Percentiles rank a stretch among this genome's conserved stretches.
phyloP scores from a whole-genome alignment of 64 coral and sea anemone genomes.

The Orbicella faveolata region DNA sequence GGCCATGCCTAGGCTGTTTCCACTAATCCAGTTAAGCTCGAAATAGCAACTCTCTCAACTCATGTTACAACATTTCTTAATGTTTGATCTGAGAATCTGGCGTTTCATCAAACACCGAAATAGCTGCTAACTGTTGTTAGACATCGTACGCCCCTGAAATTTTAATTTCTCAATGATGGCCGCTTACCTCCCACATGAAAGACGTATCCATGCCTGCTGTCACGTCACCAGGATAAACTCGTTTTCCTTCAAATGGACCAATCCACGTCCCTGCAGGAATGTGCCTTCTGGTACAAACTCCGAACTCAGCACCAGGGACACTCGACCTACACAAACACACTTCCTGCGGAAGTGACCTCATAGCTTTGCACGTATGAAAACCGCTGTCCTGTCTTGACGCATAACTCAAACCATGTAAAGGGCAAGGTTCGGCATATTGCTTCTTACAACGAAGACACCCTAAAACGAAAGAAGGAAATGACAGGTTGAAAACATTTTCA shows the following conservation, averaged over 20 bases:
- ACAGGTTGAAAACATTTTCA: neutral
- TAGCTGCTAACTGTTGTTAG: too few relatives aligned
- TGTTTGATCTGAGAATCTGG: neutral
- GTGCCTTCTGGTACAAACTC: slow-evolving; percentile 45
- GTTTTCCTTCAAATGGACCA: slow-evolving; percentile 60
- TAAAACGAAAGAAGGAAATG: neutral
- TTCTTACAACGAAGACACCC: neutral
- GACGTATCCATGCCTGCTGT: neutral
- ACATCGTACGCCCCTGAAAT: neutral
- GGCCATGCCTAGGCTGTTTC: too few relatives aligned
- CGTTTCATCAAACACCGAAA: too few relatives aligned
- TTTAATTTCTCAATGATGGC: neutral
- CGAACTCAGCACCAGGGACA: slow-evolving; percentile 58
- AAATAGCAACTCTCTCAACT: too few relatives aligned
- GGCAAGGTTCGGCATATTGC: neutral
- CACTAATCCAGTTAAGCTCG: too few relatives aligned
- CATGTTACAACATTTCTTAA: neutral
- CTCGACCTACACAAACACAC: slow-evolving; percentile 57
- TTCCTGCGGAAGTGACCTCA: slow-evolving; percentile 51
- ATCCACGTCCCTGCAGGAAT: slow-evolving; percentile 72
- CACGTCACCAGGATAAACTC: slow-evolving; percentile 15
- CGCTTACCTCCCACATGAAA: slow-evolving; percentile 68
- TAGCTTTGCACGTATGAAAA: neutral
- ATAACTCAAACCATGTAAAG: neutral
- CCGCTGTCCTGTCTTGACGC: neutral